Percentiles rank a stretch among this genome's conserved stretches.
phyloP scores from a whole-genome alignment of 2,113 vertebrate genomes.

The Dipodomys stephensi region DNA sequence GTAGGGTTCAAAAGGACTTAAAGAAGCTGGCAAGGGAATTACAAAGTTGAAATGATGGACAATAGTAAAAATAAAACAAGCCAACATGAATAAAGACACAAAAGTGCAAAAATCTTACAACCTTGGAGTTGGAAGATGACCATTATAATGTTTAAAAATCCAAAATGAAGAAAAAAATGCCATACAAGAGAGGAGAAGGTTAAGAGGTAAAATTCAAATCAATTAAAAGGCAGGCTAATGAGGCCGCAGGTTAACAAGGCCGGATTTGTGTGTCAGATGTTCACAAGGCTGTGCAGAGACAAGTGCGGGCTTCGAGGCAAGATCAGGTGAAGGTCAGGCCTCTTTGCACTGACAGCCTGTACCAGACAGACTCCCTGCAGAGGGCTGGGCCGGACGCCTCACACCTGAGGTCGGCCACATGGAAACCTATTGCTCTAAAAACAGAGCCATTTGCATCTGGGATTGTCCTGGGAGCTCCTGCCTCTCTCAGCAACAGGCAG shows the following conservation, averaged over 20 bases:
- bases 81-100: background rate
- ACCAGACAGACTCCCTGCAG: background rate
- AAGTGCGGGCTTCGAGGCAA: background rate
- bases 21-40: background rate
- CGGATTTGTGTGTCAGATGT: conserved; percentile 42
- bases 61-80: background rate
- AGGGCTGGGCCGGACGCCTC: background rate
- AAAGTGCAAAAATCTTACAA: background rate
- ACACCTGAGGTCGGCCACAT: background rate
- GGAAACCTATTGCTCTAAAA: background rate
- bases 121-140: background rate
- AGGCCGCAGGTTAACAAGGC: conserved; percentile 52
- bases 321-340: background rate
- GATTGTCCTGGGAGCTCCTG: background rate
- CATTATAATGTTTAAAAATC: background rate
- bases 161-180: conserved; percentile 5
- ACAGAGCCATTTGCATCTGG: background rate
- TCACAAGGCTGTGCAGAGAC: background rate
- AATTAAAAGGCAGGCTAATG: background rate
- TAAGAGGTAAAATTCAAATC: conserved; percentile 33
- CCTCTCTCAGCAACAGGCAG: background rate
- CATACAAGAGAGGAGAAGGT: background rate
- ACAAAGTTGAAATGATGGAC: background rate
- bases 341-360: background rate
- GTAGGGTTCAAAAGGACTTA: background rate